Base-by-base conservation (phyloP, 30 jellyfish, hydroid and myxozoan species). In the Hydractinia symbiolongicarpus region DNA sequence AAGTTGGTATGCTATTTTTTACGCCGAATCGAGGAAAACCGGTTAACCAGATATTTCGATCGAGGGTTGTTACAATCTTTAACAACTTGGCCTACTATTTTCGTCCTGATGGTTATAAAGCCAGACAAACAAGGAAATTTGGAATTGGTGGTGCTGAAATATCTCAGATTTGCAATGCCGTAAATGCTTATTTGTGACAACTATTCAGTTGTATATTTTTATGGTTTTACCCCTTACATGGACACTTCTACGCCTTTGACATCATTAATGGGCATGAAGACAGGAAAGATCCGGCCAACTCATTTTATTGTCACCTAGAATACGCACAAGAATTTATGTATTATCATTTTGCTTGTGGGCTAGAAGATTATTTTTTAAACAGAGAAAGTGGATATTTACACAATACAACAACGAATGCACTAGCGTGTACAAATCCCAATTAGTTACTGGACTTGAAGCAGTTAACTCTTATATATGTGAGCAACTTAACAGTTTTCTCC, bases 161-260 rank as follows among this genome's bases (percentile, higher is more conserved):
- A 51, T 11, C 74, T 7, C 1, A n/a, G 16, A 51, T 4, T 7
- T 44, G 52, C 74, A 64, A 64, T 64, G 74, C 74, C 19, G 74
- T n/a, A 64, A 64, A 64, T 0, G 17, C 74, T 64, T 51, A 6
- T n/a, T 64, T 64, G 74, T 64, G 17, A 64, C 74, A 6, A 64
- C 0, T 64, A 64, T 64, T 1, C 74, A 7, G 74, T 64, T 64
- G 19, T 13, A 64, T 64, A n/a, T 64, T 64, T 64, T 4, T 64
- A 13, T 64, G 74, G 74, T 64, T 64, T 64, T 64, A 51, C 40
- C 74, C 74, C 1, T 64, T 64, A 13, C 74, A 64, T 64, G 74
- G 74, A 9, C 74, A 4, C 40, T 64, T 4, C 16, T 64, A 64
- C 74, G 74, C 5, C 9, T 64, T 4, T 13, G 6, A 64, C 40